Conservation (phyloP, 2,113 vertebrate genomes). For the Guaruba guarouba region DNA sequence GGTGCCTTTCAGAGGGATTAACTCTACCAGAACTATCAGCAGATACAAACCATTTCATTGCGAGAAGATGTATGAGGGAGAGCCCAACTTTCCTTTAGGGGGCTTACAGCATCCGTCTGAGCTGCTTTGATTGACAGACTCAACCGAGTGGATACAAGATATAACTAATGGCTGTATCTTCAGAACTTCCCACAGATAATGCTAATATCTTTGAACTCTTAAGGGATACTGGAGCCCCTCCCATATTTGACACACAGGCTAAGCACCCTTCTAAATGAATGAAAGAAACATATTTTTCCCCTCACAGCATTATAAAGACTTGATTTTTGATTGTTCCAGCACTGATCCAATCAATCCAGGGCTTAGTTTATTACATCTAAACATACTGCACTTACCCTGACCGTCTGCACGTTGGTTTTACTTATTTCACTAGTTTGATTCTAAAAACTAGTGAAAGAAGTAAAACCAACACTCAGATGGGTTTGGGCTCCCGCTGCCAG, state of each 20-base stretch:
- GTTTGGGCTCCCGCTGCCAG: neutral
- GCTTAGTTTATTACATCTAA: neutral
- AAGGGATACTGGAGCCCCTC: neutral
- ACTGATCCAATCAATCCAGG: neutral
- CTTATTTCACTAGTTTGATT: neutral
- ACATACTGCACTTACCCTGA: neutral
- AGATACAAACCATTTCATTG: neutral
- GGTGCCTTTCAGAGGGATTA: neutral
- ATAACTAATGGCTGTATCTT: conserved; percentile 7
- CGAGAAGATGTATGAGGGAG: neutral
- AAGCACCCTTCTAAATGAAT: neutral
- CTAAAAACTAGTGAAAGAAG: neutral
- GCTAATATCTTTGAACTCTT: neutral
- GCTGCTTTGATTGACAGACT: neutral
- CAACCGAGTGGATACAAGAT: neutral
- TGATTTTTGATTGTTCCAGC: neutral
- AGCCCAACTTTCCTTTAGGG: neutral
- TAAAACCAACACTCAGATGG: neutral
- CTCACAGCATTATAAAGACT: neutral
- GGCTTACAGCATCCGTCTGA: neutral
- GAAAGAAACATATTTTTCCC: neutral
- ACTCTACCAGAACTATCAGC: neutral
- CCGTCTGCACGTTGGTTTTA: neutral
- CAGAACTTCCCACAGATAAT: conserved; percentile 19
- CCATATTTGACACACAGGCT: neutral